phyloP scores from a whole-genome alignment of 2,113 vertebrate species.

The Sclerurus mexicanus region DNA sequence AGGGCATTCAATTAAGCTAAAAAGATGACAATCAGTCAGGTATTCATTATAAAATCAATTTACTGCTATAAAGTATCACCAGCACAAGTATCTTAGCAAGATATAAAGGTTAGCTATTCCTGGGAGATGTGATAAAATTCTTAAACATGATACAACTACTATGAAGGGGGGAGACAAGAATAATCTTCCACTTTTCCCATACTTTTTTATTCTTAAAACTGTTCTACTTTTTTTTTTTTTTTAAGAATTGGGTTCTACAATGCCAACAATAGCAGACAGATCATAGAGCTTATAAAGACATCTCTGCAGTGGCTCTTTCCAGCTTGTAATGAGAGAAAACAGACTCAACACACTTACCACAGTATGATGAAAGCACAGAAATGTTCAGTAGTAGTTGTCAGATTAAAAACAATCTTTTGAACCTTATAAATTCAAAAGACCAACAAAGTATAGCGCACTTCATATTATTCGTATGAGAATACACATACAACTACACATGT shows the following conservation, averaged over 20 bases:
- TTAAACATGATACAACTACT: not conserved
- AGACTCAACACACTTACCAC: not conserved
- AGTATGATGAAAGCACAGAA: not conserved
- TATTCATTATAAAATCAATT: not conserved
- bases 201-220: not conserved
- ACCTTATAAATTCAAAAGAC: not conserved
- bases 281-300: not conserved
- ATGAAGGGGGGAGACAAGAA: not conserved
- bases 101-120: not conserved
- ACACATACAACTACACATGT: not conserved
- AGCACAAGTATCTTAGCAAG: not conserved
- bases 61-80: not conserved
- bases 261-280: not conserved
- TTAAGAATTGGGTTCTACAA: not conserved
- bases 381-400: not conserved
- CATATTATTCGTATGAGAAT: not conserved
- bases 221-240: not conserved
- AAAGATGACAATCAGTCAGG: not conserved
- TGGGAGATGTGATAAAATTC: not conserved
- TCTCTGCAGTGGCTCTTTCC: not conserved
- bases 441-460: not conserved
- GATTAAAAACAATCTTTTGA: not conserved
- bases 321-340: not conserved
- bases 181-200: not conserved
- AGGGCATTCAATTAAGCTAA: not conserved